A percentile compares a stretch with the other conserved stretches of the same genome.
phyloP scores from a whole-genome alignment of 2,888 invertebrate genomes.

The Pinctada fucata region DNA sequence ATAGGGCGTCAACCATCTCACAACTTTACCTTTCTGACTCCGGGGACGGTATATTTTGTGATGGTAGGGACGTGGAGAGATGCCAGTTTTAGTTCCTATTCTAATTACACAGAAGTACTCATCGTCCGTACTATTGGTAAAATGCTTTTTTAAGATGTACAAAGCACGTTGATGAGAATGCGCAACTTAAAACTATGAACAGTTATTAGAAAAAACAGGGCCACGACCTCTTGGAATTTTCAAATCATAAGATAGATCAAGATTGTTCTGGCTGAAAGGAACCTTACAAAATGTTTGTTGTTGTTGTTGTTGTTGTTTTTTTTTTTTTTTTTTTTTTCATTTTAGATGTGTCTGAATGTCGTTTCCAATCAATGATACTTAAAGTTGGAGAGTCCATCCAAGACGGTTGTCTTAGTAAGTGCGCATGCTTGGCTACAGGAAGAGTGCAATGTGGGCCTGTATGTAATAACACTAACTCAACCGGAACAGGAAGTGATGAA shows the following conservation, averaged over 20 bases:
- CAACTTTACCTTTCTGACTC: neutral
- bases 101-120: neutral
- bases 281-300: too few relatives aligned
- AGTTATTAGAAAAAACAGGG: too few relatives aligned
- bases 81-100: neutral
- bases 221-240: too few relatives aligned
- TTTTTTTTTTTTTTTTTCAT: neutral
- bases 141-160: too few relatives aligned
- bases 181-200: too few relatives aligned
- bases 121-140: neutral
- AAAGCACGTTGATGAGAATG: too few relatives aligned
- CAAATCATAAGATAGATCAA: too few relatives aligned
- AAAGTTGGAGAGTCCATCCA: neutral
- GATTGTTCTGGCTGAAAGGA: too few relatives aligned
- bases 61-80: neutral
- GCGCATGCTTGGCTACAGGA: neutral
- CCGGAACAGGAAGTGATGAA: too few relatives aligned
- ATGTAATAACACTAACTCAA: neutral
- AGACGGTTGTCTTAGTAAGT: neutral
- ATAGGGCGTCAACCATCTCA: neutral
- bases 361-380: neutral
- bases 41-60: neutral
- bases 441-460: neutral
- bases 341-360: neutral
- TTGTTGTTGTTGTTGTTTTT: neutral